Conservation (phyloP, 2,888 invertebrate genomes). For the Eupithecia abbreviata region DNA sequence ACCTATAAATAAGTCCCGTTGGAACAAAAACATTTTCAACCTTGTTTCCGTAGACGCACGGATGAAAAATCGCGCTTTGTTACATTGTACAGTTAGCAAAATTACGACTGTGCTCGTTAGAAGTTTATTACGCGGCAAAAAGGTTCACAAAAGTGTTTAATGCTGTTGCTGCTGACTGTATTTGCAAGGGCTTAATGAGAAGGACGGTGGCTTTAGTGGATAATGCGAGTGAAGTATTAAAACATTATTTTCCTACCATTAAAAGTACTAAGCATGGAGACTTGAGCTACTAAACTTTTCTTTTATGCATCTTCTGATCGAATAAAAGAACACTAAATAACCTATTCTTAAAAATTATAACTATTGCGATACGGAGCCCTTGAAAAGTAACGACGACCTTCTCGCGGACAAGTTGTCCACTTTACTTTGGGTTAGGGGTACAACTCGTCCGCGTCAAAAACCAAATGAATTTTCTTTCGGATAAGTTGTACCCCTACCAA, state of each 20-base stretch:
- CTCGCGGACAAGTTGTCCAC: no score
- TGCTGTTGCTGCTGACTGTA: constrained; percentile 38
- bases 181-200: constrained; percentile 38
- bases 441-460: no score
- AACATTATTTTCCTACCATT: constrained; percentile 18
- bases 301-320: background rate
- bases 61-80: constrained; percentile 11
- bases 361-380: no score
- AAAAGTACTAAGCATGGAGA: background rate
- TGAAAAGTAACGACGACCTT: no score
- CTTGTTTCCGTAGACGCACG: constrained; percentile 9
- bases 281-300: background rate
- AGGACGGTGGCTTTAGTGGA: constrained; percentile 34
- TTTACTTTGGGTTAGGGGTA: no score
- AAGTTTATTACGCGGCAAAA: constrained; percentile 43
- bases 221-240: constrained; percentile 36
- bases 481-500: no score
- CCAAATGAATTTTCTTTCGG: no score
- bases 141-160: constrained; percentile 41
- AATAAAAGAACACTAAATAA: no score
- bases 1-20: constrained; percentile 29
- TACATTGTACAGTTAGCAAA: constrained; percentile 34
- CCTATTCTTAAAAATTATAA: no score
- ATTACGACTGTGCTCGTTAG: constrained; percentile 36
- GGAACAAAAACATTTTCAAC: constrained; percentile 22